phyloP scores from a whole-genome alignment of 2,113 vertebrate genomes.

The Actinemys pallida region DNA sequence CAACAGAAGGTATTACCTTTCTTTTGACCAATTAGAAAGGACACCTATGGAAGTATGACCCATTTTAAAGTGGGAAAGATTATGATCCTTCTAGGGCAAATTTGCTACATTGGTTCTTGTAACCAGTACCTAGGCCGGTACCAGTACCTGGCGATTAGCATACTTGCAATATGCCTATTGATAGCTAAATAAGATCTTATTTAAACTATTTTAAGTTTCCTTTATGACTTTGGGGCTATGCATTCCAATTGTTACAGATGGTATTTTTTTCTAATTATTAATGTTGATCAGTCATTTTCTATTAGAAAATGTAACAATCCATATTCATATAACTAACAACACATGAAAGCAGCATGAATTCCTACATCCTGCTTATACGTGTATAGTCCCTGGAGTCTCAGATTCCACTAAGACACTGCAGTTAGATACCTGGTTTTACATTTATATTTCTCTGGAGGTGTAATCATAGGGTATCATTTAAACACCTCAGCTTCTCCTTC shows the following conservation, averaged over 20 bases:
- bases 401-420: constrained; percentile 23
- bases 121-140: neutral
- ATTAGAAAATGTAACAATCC: constrained; percentile 38
- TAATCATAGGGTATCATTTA: neutral
- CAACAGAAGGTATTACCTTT: neutral
- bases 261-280: constrained; percentile 11
- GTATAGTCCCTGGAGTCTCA: neutral
- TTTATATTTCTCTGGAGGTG: neutral
- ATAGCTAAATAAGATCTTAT: neutral
- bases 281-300: constrained; percentile 41
- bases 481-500: neutral
- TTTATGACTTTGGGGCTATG: neutral
- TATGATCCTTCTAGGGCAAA: neutral
- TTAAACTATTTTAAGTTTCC: neutral
- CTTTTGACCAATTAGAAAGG: neutral
- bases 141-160: neutral
- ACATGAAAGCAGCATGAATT: constrained; percentile 37
- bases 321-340: constrained; percentile 37
- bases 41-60: neutral
- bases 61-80: neutral
- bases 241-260: constrained; percentile 4
- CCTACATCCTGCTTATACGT: neutral
- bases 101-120: neutral
- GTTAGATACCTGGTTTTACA: neutral
- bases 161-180: neutral